A percentile compares a stretch with the other conserved stretches of the same genome.
Conservation (phyloP, 2,113 vertebrate species). For the Xenopus tropicalis region UCB_Xtro_10.0 CM004451.2:54941501-54942000, state of each 20-base stretch:
- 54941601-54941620: too few relatives aligned
- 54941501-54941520: too few relatives aligned
- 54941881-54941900: constrained; percentile 58
- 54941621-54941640: too few relatives aligned
- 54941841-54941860: constrained; percentile 14
- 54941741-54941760: neutral
- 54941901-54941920: constrained; percentile 79
- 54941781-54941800: constrained; percentile 9
- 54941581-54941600: too few relatives aligned
- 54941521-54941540: too few relatives aligned
- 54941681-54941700: too few relatives aligned
- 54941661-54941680: too few relatives aligned
- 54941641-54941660: too few relatives aligned
- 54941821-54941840: neutral
- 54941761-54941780: neutral
- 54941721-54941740: constrained; percentile 20
- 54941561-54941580: too few relatives aligned
- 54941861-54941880: constrained; percentile 54
- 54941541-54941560: too few relatives aligned
- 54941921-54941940: constrained; percentile 73
- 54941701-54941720: neutral
- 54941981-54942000: constrained; percentile 80
- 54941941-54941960: constrained; percentile 79
- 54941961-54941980: constrained; percentile 75
- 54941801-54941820: constrained; percentile 7